Base-by-base conservation (phyloP, 1,140 invertebrate species). In the Melanaphis sacchari region DNA sequence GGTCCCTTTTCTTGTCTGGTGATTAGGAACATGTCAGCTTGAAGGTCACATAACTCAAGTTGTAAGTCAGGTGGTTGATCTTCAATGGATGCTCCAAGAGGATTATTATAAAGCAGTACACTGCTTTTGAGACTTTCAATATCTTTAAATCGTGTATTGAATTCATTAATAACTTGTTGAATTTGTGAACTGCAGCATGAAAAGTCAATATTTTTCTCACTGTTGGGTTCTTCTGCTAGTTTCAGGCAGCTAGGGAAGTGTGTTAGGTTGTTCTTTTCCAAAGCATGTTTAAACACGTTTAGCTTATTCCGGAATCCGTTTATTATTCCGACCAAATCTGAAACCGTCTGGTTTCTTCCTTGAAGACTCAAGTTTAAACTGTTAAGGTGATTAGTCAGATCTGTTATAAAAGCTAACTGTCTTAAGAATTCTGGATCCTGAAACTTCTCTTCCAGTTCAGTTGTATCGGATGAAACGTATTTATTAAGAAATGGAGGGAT, bases 361-460 rank as follows among this genome's bases (percentile, higher is more conserved):
- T 81, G 76, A 81, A 81, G 76, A 81, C 76, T 81, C 76, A 36
- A 81, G 76, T 81, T 36, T 81, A 81, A 81, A 81, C 31, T 81
- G 76, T 81, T 66, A 66, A 66, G 59, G 59, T 66, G 59, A 66
- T 66, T 66, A 66, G 59, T 66, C 24, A 66, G 31, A 66, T 66
- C 59, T 66, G 59, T 66, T 31, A 66, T 26, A 66, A 66, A 66
- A 66, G 26, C 59, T 66, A 66, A 66, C 59, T 66, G 59, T 31
- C 59, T 66, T 66, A 66, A 66, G 31, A 66, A 66, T 31, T 66
- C 59, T 66, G 59, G 59, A 82, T 82, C n/a, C 54, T 91, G 90
- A n/a, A 93, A 54, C 52, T 88, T 93, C 36, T 59, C 85, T 93
- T 93, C 87, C 84, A 89, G 49, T 66, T 93, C 84, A 49, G 84